Evolutionary conservation across 2,888 invertebrate genomes (phyloP).

Genomic region (Drosophila rubida): DNA sequence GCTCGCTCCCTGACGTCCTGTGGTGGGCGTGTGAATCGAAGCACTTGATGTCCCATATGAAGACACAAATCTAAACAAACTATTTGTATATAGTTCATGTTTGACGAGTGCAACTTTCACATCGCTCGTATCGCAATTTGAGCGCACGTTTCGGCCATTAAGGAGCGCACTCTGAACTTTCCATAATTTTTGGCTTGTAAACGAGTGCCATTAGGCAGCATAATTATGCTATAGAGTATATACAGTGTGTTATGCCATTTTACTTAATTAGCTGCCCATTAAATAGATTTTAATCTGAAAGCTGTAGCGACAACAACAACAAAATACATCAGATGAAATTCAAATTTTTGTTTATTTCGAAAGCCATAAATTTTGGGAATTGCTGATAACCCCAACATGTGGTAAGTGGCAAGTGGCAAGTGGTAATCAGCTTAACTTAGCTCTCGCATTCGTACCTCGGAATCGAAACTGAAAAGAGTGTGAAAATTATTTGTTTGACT

Average conservation of each 20-base stretch:
- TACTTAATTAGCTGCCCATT: constrained; percentile 40
- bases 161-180: constrained; percentile 53
- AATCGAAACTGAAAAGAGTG: constrained; percentile 39
- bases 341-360: constrained; percentile 24
- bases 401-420: constrained; percentile 8
- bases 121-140: constrained; percentile 5
- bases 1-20: constrained; percentile 10
- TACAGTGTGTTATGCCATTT: constrained; percentile 5
- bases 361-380: constrained; percentile 40
- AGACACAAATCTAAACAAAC: background rate
- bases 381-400: constrained; percentile 43
- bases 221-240: constrained; percentile 57
- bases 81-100: background rate
- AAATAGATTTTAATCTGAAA: constrained; percentile 48
- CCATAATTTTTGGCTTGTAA: constrained; percentile 41
- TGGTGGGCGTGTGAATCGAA: constrained; percentile 71
- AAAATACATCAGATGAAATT: constrained; percentile 3
- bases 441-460: background rate
- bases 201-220: constrained; percentile 59
- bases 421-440: constrained; percentile 13
- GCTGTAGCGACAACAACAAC: background rate
- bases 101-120: constrained; percentile 26
- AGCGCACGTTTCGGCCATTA: constrained; percentile 61
- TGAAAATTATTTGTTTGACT: constrained; percentile 61
- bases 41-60: constrained; percentile 36